Evolutionary conservation across 1,140 invertebrate species (phyloP).

Genomic region (Drosophila bocki): DNA sequence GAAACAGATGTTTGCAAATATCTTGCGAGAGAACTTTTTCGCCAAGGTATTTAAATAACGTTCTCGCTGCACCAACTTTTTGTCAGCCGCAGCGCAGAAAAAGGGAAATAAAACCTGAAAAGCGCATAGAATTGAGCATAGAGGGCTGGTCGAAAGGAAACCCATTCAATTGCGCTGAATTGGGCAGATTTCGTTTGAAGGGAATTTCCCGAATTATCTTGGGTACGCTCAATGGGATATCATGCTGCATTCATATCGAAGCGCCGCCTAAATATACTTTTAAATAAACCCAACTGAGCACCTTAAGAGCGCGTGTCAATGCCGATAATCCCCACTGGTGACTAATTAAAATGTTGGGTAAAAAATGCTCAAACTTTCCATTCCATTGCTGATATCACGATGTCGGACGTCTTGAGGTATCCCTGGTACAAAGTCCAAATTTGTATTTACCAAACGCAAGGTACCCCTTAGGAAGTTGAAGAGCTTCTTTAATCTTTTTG

Average conservation of each 20-base stretch:
- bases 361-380: conserved; percentile 33
- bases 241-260: conserved; percentile 35
- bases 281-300: conserved; percentile 3
- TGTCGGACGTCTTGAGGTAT: conserved; percentile 5
- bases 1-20: conserved; percentile 83
- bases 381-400: conserved; percentile 4
- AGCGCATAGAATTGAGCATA: conserved; percentile 8
- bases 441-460: background rate
- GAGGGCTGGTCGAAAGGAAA: conserved; percentile 41
- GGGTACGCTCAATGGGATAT: conserved; percentile 22
- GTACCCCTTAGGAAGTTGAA: background rate
- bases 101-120: conserved; percentile 30
- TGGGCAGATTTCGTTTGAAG: conserved; percentile 20
- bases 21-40: conserved; percentile 74
- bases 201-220: conserved; percentile 21
- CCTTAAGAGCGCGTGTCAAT: conserved; percentile 17
- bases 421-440: conserved; percentile 22
- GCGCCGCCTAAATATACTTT: conserved; percentile 9
- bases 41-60: conserved; percentile 79
- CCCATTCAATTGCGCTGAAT: conserved; percentile 69
- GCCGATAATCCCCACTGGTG: conserved; percentile 29
- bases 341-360: conserved; percentile 43
- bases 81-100: conserved; percentile 53
- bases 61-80: conserved; percentile 71
- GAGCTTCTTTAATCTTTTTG: background rate